Conservation (phyloP, 2,888 invertebrate species). For the Carabus problematicus region DNA sequence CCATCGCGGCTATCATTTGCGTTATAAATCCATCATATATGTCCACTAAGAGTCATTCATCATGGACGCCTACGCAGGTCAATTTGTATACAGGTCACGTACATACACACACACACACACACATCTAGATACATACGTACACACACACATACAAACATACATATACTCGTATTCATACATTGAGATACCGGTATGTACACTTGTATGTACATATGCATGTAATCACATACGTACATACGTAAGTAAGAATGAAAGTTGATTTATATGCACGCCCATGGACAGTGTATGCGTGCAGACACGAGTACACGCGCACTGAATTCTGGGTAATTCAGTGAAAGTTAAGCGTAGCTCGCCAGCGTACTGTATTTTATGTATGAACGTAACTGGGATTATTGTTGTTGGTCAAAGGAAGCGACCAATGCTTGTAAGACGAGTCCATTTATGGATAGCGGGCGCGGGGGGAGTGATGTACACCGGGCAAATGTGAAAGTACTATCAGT, state of each 20-base stretch:
- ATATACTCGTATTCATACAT: too few species aligned
- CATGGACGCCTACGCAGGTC: not conserved
- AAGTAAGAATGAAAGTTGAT: too few species aligned
- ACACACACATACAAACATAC: not conserved
- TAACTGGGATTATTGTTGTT: not conserved
- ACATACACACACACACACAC: conserved; percentile 3
- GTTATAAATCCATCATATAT: conserved; percentile 17
- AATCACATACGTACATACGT: not conserved
- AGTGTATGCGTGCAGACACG: conserved; percentile 1
- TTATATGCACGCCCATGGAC: not conserved
- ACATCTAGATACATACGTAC: conserved; percentile 2
- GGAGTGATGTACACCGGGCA: too few species aligned
- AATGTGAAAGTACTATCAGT: too few species aligned
- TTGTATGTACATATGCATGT: too few species aligned
- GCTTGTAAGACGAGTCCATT: too few species aligned
- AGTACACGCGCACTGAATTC: not conserved
- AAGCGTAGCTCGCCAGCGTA: not conserved
- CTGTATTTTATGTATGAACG: too few species aligned
- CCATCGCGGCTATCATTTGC: not conserved
- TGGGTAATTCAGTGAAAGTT: conserved; percentile 25
- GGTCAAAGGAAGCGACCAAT: not conserved
- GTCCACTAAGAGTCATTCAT: conserved; percentile 15
- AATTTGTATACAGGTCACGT: conserved; percentile 8
- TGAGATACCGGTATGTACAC: too few species aligned
- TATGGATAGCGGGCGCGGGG: too few species aligned